phyloP scores from a whole-genome alignment of 2,888 invertebrate genomes.

The Tanytarsus gracilentus region DNA sequence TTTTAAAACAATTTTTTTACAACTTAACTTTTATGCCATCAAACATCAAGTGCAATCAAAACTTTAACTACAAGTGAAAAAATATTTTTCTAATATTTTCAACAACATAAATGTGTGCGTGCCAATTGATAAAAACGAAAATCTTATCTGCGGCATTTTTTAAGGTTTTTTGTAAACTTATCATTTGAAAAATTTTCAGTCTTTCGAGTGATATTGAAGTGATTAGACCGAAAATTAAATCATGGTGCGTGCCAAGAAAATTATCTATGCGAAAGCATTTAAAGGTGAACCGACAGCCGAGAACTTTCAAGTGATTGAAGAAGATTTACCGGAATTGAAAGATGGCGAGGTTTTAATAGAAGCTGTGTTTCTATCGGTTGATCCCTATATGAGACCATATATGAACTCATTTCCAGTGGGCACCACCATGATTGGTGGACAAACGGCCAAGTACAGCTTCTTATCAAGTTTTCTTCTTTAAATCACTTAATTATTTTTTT shows the following conservation, averaged over 20 bases:
- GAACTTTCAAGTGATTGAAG: constrained; percentile 14
- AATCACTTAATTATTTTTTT: neutral
- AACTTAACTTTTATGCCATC: too few species aligned
- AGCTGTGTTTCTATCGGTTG: constrained; percentile 60
- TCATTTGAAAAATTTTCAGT: neutral
- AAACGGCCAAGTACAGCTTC: constrained; percentile 49
- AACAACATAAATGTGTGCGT: too few species aligned
- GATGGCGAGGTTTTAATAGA: constrained; percentile 19
- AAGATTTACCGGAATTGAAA: constrained; percentile 21
- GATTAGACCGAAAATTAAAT: neutral
- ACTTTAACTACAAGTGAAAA: too few species aligned
- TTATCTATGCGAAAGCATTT: constrained; percentile 7
- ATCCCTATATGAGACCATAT: constrained; percentile 62
- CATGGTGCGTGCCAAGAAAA: constrained; percentile 12
- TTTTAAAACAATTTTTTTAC: too few species aligned
- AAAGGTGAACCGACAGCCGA: constrained; percentile 15
- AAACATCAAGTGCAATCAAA: too few species aligned
- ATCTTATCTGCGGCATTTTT: neutral
- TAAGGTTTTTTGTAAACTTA: neutral
- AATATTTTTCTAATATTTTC: too few species aligned
- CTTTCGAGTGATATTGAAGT: neutral
- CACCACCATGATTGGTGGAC: constrained; percentile 58
- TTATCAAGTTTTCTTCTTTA: neutral
- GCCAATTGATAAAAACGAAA: neutral
- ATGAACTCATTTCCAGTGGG: constrained; percentile 49